These are phyloP conservation scores for Capitulum mitella DNA, from an alignment of 2,888 invertebrate species.

Conservation along the genomic window DNA sequence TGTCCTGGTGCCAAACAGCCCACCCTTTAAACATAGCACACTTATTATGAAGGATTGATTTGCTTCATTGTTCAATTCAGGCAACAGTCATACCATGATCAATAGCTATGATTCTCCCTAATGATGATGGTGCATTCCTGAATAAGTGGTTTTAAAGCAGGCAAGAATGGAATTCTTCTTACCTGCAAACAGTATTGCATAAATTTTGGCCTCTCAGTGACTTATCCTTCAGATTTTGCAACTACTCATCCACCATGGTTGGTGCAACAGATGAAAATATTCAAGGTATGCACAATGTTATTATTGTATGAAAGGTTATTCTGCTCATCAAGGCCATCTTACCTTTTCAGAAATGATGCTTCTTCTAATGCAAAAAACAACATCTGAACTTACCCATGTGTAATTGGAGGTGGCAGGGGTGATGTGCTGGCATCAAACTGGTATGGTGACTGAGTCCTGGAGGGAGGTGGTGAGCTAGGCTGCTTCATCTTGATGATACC, in stretches of 20 bases:
- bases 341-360: background rate
- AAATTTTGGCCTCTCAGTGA: background rate
- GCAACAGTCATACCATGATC: too few relatives aligned
- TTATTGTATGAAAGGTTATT: background rate
- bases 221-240: background rate
- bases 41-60: too few relatives aligned
- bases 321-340: background rate
- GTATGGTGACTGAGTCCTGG: slow-evolving; percentile 29
- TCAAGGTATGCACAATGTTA: background rate
- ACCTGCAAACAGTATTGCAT: too few relatives aligned
- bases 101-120: too few relatives aligned
- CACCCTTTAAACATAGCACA: too few relatives aligned
- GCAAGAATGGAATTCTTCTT: too few relatives aligned
- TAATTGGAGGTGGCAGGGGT: slow-evolving; percentile 33
- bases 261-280: background rate
- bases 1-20: too few relatives aligned
- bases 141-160: too few relatives aligned
- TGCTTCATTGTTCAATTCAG: too few relatives aligned
- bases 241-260: background rate
- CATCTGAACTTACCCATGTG: slow-evolving; percentile 31
- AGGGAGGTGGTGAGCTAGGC: slow-evolving; percentile 30
- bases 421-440: slow-evolving; percentile 31
- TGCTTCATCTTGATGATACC: slow-evolving; percentile 26
- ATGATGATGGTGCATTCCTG: too few relatives aligned
- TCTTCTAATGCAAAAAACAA: too few relatives aligned